Evolutionary conservation across 2,113 vertebrate species (phyloP).

Genomic region (Genyomyrus donnyi): DNA sequence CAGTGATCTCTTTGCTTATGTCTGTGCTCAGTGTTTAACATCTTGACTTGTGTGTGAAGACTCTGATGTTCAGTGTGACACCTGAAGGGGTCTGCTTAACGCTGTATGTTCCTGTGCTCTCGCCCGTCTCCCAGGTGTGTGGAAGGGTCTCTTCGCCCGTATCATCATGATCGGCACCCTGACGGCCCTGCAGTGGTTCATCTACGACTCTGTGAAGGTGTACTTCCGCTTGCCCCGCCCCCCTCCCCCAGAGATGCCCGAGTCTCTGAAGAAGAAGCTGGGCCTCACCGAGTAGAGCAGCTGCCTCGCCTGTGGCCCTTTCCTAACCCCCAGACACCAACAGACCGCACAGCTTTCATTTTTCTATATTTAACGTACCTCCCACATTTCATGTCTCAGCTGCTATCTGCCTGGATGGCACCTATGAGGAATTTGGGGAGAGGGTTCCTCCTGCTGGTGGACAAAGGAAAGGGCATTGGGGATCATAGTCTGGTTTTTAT

Average conservation of each 20-base stretch:
- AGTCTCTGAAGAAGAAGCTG: conserved; percentile 97
- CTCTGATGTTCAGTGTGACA: background rate
- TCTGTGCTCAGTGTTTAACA: background rate
- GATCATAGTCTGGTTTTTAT: conserved; percentile 50
- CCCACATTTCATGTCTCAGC: conserved; percentile 14
- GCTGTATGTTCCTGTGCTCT: background rate
- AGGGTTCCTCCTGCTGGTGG: background rate
- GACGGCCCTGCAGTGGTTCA: conserved; percentile 98
- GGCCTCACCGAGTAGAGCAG: conserved; percentile 75
- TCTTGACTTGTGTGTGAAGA: background rate
- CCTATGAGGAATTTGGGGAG: conserved; percentile 24
- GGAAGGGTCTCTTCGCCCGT: conserved; percentile 94
- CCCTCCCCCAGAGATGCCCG: conserved; percentile 97
- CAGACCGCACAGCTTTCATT: conserved; percentile 34
- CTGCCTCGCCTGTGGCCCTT: background rate
- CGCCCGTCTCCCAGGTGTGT: conserved; percentile 72
- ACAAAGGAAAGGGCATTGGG: conserved; percentile 31
- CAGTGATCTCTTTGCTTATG: background rate
- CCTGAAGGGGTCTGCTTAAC: background rate
- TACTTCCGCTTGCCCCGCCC: conserved; percentile 96
- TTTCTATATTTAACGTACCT: conserved; percentile 53
- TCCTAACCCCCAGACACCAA: background rate
- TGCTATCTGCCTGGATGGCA: conserved; percentile 35
- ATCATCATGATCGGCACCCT: conserved; percentile 99
- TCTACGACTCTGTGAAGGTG: conserved; percentile 98